Base-by-base conservation (phyloP, 2,113 vertebrate genomes). In the Paracyprichromis sp. region DNA sequence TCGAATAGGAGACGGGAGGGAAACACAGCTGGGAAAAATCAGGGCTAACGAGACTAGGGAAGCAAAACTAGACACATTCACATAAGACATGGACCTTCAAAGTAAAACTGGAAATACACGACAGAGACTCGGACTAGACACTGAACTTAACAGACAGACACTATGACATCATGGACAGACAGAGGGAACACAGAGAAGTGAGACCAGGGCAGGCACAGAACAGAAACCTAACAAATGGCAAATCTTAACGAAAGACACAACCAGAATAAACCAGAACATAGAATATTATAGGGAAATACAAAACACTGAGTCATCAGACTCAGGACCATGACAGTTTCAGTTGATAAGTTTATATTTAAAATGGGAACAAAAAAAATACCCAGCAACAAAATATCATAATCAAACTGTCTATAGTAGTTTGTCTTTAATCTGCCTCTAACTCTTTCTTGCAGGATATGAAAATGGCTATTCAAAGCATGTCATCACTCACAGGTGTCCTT, bases 401-500 rank as follows among this genome's bases (percentile, higher is more conserved):
- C 16, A n/a, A 78, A 78, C 45, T 31, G 43, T n/a, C 16, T 78
- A 61, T 61, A 61, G 26, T 31, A 31, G 26, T 54, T 80, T 80
- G 52, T 24, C 21, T 54, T 80, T 38, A 80, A 80, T 50, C 71
- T 47, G 16, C 40, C 8, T 52, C 2, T 21, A 54, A 36, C 5
- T 2, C 19, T 16, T 36, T 85, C 1, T 82, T 36, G n/a, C n/a
- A 19, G 1, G 52, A 9, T 63, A 17, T 29, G 5, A 54, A 80
- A 57, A 78, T 78, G 73, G 17, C 45, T 9, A 78, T 78, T 69
- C 66, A 54, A 52, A 82, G 53, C 53, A 57, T 81, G 29, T 66
- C 31, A 2, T 8, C 53, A 66, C 57, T 80, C 52, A 56, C 21
- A 69, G 26, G n/a, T 85, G 91, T 90, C 89, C 89, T 92, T 92